A percentile compares a stretch with the other conserved stretches of the same genome.
phyloP scores from a whole-genome alignment of 2,888 invertebrate genomes.

The Cataglyphis cursor region DNA sequence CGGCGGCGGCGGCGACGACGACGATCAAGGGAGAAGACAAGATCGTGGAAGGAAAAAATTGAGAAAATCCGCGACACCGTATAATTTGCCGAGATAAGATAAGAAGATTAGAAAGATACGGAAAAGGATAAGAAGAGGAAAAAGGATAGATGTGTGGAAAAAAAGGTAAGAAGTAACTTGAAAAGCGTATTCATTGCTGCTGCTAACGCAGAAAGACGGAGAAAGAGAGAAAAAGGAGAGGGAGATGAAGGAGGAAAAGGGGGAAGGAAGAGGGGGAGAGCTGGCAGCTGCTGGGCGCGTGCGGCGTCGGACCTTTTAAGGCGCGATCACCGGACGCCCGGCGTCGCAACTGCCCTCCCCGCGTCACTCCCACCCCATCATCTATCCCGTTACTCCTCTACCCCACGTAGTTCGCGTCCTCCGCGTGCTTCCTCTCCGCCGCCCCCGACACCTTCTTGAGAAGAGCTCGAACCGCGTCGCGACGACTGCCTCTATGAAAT shows the following conservation, averaged over 20 bases:
- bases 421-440: conserved; percentile 46
- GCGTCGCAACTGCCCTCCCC: conserved; percentile 84
- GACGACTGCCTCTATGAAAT: conserved; percentile 65
- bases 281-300: conserved; percentile 86
- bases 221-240: conserved; percentile 7
- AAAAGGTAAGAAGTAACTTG: conserved; percentile 49
- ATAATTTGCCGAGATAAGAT: not conserved
- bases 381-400: conserved; percentile 34
- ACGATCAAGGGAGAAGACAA: not conserved
- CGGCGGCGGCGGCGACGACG: not conserved
- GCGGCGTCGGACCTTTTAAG: conserved; percentile 87
- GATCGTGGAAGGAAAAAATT: conserved; percentile 28
- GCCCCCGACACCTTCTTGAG: conserved; percentile 66
- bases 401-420: conserved; percentile 27
- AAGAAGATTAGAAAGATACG: conserved; percentile 23
- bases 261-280: conserved; percentile 69
- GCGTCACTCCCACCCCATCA: conserved; percentile 62
- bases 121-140: conserved; percentile 11
- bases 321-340: conserved; percentile 86
- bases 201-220: conserved; percentile 16
- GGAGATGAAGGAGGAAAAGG: conserved; percentile 49
- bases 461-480: conserved; percentile 63
- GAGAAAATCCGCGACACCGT: not conserved
- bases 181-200: conserved; percentile 24
- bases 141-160: conserved; percentile 33